Evolutionary conservation across 2,888 invertebrate species (phyloP).

Genomic region (Ferrisia virgata): DNA sequence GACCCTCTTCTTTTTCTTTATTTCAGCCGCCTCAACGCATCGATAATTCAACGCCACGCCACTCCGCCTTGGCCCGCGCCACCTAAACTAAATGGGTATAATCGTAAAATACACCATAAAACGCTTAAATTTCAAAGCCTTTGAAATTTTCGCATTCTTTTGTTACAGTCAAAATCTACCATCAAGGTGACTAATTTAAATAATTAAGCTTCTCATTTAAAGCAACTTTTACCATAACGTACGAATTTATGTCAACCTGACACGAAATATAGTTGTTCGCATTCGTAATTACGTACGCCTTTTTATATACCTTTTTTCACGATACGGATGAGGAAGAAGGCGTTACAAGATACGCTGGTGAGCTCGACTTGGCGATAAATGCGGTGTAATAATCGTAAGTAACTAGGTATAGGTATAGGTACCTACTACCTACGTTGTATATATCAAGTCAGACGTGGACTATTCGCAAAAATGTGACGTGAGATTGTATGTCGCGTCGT

Average conservation of each 20-base stretch:
- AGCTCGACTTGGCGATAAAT: neutral
- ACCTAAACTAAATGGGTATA: neutral
- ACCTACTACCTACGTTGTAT: no score
- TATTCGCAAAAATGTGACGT: neutral
- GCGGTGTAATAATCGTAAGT: neutral
- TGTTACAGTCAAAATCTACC: neutral
- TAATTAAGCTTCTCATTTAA: conserved; percentile 25
- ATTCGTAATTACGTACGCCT: conserved; percentile 7
- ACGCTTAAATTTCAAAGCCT: conserved; percentile 8
- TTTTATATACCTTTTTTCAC: neutral
- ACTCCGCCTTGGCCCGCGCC: no score
- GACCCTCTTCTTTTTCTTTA: conserved; percentile 1
- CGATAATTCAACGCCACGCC: neutral
- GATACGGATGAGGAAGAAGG: neutral
- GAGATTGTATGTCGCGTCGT: no score
- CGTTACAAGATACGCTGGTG: neutral
- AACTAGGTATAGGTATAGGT: no score
- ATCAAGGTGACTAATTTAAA: conserved; percentile 27
- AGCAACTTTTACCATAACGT: neutral
- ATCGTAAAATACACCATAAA: conserved; percentile 23
- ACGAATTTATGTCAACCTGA: conserved; percentile 20
- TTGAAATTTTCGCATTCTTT: conserved; percentile 11
- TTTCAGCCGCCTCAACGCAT: neutral
- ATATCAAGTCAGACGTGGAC: no score
- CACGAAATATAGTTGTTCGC: conserved; percentile 20